Evolutionary conservation across 2,888 invertebrate species (phyloP).

Genomic region (Diabrotica balteata): DNA sequence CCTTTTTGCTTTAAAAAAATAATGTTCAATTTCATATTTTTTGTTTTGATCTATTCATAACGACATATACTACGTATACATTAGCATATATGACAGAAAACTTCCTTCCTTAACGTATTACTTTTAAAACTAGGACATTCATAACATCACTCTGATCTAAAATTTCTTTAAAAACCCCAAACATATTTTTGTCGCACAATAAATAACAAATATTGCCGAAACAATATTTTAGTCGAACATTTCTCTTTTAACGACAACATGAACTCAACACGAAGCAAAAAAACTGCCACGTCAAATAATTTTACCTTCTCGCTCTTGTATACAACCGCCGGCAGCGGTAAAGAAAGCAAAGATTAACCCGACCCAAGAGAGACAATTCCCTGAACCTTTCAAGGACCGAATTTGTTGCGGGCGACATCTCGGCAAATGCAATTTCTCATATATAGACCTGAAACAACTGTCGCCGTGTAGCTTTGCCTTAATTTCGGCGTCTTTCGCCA

Average conservation of each 20-base stretch:
- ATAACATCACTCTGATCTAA: too few relatives aligned
- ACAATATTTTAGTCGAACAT: too few relatives aligned
- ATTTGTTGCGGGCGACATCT: conserved; percentile 36
- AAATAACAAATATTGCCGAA: too few relatives aligned
- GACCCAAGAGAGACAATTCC: conserved; percentile 14
- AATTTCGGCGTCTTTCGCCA: conserved; percentile 33
- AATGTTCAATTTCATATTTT: too few relatives aligned
- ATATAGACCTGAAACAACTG: conserved; percentile 35
- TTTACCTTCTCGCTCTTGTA: not conserved
- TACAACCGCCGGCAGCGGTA: not conserved
- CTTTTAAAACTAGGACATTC: too few relatives aligned
- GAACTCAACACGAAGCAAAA: not conserved
- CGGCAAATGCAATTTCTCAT: conserved; percentile 36
- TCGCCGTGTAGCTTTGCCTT: conserved; percentile 31
- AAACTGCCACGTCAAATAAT: conserved; percentile 2
- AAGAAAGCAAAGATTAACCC: conserved; percentile 7
- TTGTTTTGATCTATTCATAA: not conserved
- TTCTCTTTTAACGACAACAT: too few relatives aligned
- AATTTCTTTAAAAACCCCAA: too few relatives aligned
- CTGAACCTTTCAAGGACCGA: conserved; percentile 22
- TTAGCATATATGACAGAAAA: too few relatives aligned
- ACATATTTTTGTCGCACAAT: too few relatives aligned
- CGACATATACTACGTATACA: not conserved
- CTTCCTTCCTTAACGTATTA: too few relatives aligned
- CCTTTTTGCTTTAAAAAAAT: too few relatives aligned